Conservation (phyloP, 2,888 invertebrate genomes). For the Eudemis profundana region DNA sequence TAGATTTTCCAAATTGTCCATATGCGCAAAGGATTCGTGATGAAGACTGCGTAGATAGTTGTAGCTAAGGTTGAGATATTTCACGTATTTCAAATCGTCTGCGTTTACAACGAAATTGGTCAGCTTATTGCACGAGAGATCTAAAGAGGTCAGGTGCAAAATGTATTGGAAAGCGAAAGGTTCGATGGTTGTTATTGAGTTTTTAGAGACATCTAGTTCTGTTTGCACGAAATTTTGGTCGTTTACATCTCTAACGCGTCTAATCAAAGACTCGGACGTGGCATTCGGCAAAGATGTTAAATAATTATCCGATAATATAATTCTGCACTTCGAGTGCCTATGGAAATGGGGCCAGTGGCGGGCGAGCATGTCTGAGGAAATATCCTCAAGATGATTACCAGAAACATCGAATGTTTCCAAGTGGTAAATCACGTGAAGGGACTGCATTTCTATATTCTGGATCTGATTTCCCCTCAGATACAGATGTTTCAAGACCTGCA, state of each 20-base stretch:
- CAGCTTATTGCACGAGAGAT: constrained; percentile 70
- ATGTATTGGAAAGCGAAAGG: constrained; percentile 72
- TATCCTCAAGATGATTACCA: constrained; percentile 62
- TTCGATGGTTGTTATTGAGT: constrained; percentile 65
- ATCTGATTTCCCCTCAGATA: constrained; percentile 69
- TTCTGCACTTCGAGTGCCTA: constrained; percentile 66
- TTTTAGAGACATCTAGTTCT: constrained; percentile 73
- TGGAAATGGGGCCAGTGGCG: constrained; percentile 73
- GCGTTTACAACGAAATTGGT: constrained; percentile 64
- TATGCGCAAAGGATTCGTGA: constrained; percentile 65
- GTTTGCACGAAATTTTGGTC: constrained; percentile 57
- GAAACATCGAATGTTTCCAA: constrained; percentile 77
- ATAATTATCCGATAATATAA: constrained; percentile 68
- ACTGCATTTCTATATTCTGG: constrained; percentile 64
- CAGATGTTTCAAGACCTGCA: constrained; percentile 68
- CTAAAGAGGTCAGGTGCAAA: constrained; percentile 60
- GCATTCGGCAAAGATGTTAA: constrained; percentile 66
- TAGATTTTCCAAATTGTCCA: constrained; percentile 71
- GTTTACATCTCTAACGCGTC: constrained; percentile 54
- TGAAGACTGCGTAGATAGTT: constrained; percentile 64
- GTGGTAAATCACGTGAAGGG: constrained; percentile 69
- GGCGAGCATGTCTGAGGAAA: constrained; percentile 65
- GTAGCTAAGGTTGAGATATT: constrained; percentile 69
- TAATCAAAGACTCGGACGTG: constrained; percentile 55
- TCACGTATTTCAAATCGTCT: constrained; percentile 61